Conservation (phyloP, 2,888 invertebrate genomes). For the Muschampia plurimacula region DNA sequence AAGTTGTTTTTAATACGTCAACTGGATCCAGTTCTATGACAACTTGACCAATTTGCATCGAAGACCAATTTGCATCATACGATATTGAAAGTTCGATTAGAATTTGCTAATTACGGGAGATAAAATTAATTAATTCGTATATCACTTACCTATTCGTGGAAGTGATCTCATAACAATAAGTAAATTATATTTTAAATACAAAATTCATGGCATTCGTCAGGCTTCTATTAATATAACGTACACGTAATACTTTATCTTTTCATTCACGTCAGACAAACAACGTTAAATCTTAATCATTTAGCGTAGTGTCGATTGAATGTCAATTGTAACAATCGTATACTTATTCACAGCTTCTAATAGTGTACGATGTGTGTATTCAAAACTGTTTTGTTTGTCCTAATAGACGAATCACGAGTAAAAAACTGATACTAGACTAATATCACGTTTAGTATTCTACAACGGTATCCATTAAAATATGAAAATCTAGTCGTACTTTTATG, state of each 20-base stretch:
- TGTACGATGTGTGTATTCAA: background rate
- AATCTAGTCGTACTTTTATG: no score
- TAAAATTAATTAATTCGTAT: background rate
- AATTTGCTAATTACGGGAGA: background rate
- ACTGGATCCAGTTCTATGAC: background rate
- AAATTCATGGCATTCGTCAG: no score
- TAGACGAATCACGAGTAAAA: background rate
- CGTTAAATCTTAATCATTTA: slow-evolving; percentile 1
- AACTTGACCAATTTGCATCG: background rate
- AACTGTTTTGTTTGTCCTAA: background rate
- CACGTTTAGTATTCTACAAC: no score
- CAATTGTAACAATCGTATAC: slow-evolving; percentile 41
- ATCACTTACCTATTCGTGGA: background rate
- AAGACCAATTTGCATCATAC: background rate
- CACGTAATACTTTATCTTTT: background rate
- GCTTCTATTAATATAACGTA: background rate
- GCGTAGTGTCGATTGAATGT: slow-evolving; percentile 43
- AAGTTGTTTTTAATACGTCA: background rate
- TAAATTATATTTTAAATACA: background rate
- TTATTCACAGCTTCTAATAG: slow-evolving; percentile 1
- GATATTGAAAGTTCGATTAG: slow-evolving; percentile 1
- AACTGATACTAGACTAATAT: background rate
- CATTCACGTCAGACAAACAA: slow-evolving; percentile 3
- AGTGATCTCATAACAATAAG: background rate
- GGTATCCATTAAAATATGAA: no score